Conservation (phyloP, 2,113 vertebrate genomes). For the Prinia subflava region DNA sequence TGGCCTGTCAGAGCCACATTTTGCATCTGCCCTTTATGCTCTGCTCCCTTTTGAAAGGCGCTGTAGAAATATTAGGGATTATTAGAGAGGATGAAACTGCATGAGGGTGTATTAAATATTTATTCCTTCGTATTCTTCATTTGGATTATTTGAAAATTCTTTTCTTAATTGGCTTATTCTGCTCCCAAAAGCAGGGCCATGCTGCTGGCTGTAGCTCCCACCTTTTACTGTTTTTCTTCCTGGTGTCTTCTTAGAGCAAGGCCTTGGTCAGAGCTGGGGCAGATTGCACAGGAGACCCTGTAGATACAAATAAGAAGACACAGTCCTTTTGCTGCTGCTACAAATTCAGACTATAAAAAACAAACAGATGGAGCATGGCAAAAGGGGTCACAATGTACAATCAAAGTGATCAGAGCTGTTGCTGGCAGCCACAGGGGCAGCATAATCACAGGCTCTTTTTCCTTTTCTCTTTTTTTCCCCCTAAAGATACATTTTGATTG, state of each 20-base stretch:
- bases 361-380: slow-evolving; percentile 24
- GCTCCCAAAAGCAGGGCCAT: neutral
- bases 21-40: neutral
- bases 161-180: slow-evolving; percentile 22
- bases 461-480: rapidly evolving
- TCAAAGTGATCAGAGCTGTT: neutral
- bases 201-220: neutral
- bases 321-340: neutral
- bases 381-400: slow-evolving; percentile 16
- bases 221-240: neutral
- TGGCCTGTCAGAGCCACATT: neutral
- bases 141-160: slow-evolving; percentile 11
- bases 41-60: neutral
- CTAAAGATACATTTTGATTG: neutral
- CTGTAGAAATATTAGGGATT: neutral
- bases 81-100: neutral
- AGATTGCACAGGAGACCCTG: neutral
- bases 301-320: neutral
- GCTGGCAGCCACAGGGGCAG: neutral
- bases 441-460: neutral
- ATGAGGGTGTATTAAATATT: slow-evolving; percentile 2
- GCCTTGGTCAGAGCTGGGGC: neutral
- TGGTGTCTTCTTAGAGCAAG: neutral
- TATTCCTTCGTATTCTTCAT: slow-evolving; percentile 12
- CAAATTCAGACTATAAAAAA: neutral